Evolutionary conservation across 2,888 invertebrate species (phyloP).

Genomic region (Xanthorhoe designata): DNA sequence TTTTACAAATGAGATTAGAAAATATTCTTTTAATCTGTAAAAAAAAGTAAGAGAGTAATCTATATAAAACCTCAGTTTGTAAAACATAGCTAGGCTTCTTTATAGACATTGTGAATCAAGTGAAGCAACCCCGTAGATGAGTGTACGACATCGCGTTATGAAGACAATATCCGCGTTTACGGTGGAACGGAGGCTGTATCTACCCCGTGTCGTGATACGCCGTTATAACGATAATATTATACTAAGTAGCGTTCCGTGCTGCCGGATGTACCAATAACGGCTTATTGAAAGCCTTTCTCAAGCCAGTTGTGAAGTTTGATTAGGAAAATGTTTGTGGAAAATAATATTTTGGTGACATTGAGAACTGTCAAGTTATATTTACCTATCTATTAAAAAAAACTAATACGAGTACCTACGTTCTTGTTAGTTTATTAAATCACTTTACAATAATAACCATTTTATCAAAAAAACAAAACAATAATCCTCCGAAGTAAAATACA

Average conservation of each 20-base stretch:
- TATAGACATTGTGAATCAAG: not conserved
- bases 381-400: not conserved
- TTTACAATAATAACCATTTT: not conserved
- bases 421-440: too few species aligned
- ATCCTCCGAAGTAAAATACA: not conserved
- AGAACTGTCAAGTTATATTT: not conserved
- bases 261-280: conserved; percentile 22
- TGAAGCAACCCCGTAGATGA: not conserved
- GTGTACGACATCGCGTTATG: conserved; percentile 15
- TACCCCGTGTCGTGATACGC: conserved; percentile 11
- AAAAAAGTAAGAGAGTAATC: too few species aligned
- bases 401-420: too few species aligned
- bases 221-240: conserved; percentile 24
- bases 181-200: conserved; percentile 11
- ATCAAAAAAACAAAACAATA: not conserved
- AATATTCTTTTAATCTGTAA: too few species aligned
- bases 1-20: too few species aligned
- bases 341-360: not conserved
- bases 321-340: conserved; percentile 5
- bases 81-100: too few species aligned
- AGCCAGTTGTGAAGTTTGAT: conserved; percentile 7
- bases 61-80: too few species aligned
- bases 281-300: conserved; percentile 24
- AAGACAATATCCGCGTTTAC: conserved; percentile 23
- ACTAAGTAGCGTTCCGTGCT: conserved; percentile 24